Evolutionary conservation across 2,797 vertebrate genomes (phyloP).

Genomic region (Botia almorhae): DNA sequence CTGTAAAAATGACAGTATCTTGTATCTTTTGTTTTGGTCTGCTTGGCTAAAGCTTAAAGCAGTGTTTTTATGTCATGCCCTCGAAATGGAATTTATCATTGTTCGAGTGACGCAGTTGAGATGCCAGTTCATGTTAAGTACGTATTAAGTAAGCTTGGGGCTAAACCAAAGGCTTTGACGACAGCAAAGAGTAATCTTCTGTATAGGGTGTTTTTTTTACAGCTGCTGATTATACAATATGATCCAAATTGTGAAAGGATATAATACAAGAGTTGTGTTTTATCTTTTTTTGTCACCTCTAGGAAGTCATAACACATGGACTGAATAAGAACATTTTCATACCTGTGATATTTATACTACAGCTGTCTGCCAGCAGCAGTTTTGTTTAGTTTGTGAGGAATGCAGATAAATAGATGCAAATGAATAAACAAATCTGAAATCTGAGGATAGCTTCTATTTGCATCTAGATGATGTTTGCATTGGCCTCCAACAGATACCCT

Average conservation of each 20-base stretch:
- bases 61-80: not conserved
- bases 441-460: conserved; percentile 11
- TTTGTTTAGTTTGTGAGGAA: not conserved
- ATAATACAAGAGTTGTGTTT: not conserved
- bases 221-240: not conserved
- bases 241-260: not conserved
- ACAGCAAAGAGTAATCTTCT: not conserved
- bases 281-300: not conserved
- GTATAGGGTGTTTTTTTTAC: not conserved
- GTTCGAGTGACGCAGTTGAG: not conserved
- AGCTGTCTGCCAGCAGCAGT: not conserved
- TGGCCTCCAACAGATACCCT: not conserved
- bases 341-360: not conserved
- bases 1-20: not conserved
- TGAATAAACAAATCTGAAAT: not conserved
- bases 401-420: conserved; percentile 1
- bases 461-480: not conserved
- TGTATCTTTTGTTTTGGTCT: not conserved
- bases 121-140: not conserved
- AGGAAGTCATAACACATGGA: not conserved
- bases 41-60: not conserved
- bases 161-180: no score
- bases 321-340: not conserved
- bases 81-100: not conserved
- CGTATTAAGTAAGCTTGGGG: not conserved